Base-by-base conservation (phyloP, 2,797 vertebrate genomes). In the Myotis myotis region DNA sequence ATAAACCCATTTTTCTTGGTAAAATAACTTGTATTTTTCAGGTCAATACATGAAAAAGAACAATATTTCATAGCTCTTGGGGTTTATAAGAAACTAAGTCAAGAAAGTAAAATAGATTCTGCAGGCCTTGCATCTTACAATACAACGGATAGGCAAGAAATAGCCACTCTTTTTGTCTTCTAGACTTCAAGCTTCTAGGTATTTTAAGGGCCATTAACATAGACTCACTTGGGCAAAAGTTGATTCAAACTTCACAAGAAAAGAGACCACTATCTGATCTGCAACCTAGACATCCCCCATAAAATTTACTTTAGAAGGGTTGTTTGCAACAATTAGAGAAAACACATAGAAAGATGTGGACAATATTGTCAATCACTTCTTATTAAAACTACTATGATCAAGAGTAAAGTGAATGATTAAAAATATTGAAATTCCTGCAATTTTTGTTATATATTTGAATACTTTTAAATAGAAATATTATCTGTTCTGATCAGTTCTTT, bases 1-100 rank as follows among this genome's bases (percentile, higher is more conserved):
- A 57, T 60, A 80, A 60, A 80, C 23, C 33, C 53, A 60, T 57
- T 80, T n/a, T 60, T 80, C 33, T 36, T 80, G 36, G 53, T 38
- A 57, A 78, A 80, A 60, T 41, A 38, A 41, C 53, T 60, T 60
- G 38, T 38, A 38, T 38, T 79, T 80, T 80, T 80, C 41, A 57
- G 53, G 23, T 38, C 23, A 60, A 80, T 25, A 55, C 13, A 22
- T 91, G 20, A 22, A 90, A 96, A 95, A 94, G 28, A 51, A 68
- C 66, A 84, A 41, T 76, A 66, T 36, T 93, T 47, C 8, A 47
- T 90, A 85, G 87, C 30, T 68, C 25, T 89, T 84, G 22, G 83
- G 68, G 23, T 87, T 87, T 23, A 87, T 87, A 87, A 55, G 16
- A 93, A 97, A 64, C n/a, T 51, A 94, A 96, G n/a, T 90, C 33